Conservation (phyloP, 1,140 invertebrate genomes). For the Oryctes rhinoceros region DNA sequence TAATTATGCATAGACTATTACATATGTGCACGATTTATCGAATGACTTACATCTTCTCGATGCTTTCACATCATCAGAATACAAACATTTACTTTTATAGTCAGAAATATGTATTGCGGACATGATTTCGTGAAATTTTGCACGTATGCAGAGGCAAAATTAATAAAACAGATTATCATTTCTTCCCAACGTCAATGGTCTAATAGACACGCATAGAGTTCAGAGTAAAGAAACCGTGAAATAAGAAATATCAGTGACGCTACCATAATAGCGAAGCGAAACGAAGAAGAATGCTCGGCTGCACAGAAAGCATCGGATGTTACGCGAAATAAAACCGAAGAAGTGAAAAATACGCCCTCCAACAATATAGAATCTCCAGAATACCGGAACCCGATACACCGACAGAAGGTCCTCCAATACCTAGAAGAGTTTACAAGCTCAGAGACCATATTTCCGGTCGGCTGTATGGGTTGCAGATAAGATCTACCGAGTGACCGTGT, state of each 20-base stretch:
- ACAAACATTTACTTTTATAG: too few species aligned
- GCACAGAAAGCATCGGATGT: not conserved
- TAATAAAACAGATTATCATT: too few species aligned
- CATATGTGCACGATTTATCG: too few species aligned
- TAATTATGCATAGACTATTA: too few species aligned
- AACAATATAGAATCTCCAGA: not conserved
- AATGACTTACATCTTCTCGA: too few species aligned
- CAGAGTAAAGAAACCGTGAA: too few species aligned
- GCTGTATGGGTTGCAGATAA: conserved; percentile 48
- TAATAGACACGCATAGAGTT: too few species aligned
- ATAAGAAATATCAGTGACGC: not conserved
- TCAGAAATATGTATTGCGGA: too few species aligned
- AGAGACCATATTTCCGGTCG: conserved; percentile 50
- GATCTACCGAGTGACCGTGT: conserved; percentile 37
- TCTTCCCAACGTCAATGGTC: too few species aligned
- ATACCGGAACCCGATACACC: not conserved
- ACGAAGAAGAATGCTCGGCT: not conserved
- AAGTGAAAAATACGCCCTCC: not conserved
- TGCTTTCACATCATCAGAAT: too few species aligned
- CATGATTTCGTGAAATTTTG: too few species aligned
- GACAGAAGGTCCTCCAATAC: conserved; percentile 28
- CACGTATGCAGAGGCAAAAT: too few species aligned
- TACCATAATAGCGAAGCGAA: not conserved
- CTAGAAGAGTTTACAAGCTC: conserved; percentile 32
- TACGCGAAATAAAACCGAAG: not conserved